Evolutionary conservation across 2,797 vertebrate genomes (phyloP).

Genomic region (Anas bahamensis): DNA sequence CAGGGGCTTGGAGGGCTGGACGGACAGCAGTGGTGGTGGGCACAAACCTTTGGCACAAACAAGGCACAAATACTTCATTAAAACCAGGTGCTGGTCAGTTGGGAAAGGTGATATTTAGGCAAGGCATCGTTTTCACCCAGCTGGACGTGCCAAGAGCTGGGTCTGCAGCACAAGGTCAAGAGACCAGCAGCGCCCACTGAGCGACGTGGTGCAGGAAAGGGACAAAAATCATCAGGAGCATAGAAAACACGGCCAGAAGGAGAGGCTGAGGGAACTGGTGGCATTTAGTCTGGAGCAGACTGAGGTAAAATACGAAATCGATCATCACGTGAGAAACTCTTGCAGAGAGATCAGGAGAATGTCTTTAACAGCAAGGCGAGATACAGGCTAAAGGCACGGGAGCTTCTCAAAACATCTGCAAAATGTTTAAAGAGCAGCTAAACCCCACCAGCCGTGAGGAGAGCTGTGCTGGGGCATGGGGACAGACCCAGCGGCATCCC

Average conservation of each 20-base stretch:
- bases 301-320: not conserved
- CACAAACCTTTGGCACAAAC: too few species aligned
- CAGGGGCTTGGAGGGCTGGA: not conserved
- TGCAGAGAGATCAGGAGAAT: not conserved
- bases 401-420: too few species aligned
- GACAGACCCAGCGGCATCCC: not conserved
- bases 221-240: not conserved
- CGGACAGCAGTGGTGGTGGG: not conserved
- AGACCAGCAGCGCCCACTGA: not conserved
- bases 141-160: not conserved
- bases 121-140: fast-evolving
- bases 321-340: not conserved
- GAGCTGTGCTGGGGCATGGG: not conserved
- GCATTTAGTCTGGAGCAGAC: not conserved
- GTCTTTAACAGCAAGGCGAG: not conserved
- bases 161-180: not conserved
- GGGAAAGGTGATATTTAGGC: not conserved
- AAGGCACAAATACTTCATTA: fast-evolving
- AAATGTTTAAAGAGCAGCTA: too few species aligned
- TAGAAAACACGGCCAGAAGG: not conserved
- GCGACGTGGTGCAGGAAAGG: not conserved
- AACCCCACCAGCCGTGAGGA: too few species aligned
- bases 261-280: not conserved
- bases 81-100: fast-evolving
- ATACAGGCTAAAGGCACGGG: not conserved